A percentile compares a stretch with the other conserved stretches of the same genome.
Evolutionary conservation across 2,113 vertebrate species (phyloP).

Genomic region (Toxostoma redivivum): DNA sequence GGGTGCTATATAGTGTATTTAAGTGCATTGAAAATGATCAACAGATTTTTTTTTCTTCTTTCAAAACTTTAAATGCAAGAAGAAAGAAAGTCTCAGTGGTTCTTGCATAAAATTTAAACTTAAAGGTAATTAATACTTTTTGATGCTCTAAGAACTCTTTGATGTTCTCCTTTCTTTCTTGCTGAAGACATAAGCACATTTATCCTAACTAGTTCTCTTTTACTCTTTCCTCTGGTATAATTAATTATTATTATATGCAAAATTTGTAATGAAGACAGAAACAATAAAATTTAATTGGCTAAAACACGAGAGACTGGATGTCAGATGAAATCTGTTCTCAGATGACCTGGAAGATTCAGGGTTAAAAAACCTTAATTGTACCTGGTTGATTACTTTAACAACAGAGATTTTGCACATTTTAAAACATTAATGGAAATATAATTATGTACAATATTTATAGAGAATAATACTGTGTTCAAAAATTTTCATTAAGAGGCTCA

Average conservation of each 20-base stretch:
- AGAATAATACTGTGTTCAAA: neutral
- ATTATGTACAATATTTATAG: neutral
- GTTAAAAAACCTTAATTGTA: neutral
- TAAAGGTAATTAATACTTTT: neutral
- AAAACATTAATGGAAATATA: neutral
- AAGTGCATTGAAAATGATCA: neutral
- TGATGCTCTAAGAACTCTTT: neutral
- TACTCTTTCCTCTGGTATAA: neutral
- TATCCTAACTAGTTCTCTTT: neutral
- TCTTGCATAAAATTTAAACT: neutral
- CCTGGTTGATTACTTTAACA: neutral
- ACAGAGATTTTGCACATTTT: neutral
- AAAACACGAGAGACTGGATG: neutral
- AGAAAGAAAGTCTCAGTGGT: neutral
- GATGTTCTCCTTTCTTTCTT: neutral
- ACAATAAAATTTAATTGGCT: neutral
- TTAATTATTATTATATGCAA: neutral
- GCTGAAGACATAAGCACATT: neutral
- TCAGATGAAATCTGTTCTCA: neutral
- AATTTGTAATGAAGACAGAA: neutral
- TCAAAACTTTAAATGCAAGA: neutral
- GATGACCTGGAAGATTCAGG: neutral
- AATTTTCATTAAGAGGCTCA: neutral
- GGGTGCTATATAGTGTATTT: neutral
- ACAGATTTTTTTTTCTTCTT: neutral